Percentiles rank a stretch among this genome's conserved stretches.
phyloP scores from a whole-genome alignment of 2,113 vertebrate species.

The Siniperca knerii region DNA sequence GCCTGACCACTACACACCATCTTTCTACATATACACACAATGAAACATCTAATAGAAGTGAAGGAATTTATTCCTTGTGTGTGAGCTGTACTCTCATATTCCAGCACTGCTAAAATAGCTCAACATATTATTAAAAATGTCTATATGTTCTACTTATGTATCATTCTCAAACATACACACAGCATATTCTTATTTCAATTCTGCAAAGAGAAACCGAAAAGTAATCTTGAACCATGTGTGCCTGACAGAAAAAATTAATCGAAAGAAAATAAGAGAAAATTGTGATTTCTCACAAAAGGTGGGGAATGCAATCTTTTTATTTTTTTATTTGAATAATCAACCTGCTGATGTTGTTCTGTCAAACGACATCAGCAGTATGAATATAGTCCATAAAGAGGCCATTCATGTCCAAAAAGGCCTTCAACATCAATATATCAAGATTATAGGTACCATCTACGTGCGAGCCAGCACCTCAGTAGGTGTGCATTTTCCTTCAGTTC shows the following conservation, averaged over 20 bases:
- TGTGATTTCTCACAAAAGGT: not conserved
- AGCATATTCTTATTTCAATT: not conserved
- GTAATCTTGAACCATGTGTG: not conserved
- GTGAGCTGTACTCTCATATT: not conserved
- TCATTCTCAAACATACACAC: not conserved
- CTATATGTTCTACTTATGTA: not conserved
- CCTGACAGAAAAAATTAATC: too few relatives aligned
- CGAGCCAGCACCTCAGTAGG: not conserved
- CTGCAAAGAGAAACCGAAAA: not conserved
- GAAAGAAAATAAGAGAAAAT: not conserved
- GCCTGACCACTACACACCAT: constrained; percentile 10
- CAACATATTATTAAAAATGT: not conserved
- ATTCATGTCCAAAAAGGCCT: not conserved
- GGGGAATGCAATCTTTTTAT: not conserved
- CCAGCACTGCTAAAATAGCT: not conserved
- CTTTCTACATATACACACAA: not conserved
- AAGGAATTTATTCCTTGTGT: not conserved
- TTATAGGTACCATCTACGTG: not conserved
- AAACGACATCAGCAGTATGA: not conserved
- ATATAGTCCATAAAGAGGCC: not conserved
- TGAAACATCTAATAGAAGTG: not conserved
- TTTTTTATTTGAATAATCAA: not conserved
- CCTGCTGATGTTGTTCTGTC: not conserved
- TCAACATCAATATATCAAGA: not conserved
- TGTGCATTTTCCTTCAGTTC: not conserved